Base-by-base conservation (phyloP, 2,113 vertebrate species). In the Crocuta crocuta region DNA sequence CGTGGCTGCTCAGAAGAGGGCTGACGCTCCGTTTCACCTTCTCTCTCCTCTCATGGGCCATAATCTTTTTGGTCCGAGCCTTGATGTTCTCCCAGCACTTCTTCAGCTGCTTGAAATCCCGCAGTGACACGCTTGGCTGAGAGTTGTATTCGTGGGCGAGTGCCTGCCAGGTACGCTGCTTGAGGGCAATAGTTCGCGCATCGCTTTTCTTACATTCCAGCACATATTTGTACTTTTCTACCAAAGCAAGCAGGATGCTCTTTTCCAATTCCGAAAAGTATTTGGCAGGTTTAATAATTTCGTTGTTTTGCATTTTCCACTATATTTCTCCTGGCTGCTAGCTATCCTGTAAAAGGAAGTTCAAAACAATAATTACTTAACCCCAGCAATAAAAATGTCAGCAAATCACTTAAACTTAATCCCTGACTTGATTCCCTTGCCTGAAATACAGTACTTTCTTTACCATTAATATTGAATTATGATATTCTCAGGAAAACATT, bases 51-150 rank as follows among this genome's bases (percentile, higher is more conserved):
- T 99, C 99, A 96, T 99, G 99, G 95, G 99, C 99, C 99, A 99
- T 99, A 97, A 99, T 99, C 98, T 99, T 99, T 99, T 99, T 99
- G 98, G 99, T 99, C 99, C 99, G 98, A 96, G 99, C 99, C 97
- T 99, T 99, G 98, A 99, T 99, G 98, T 99, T 99, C 97, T 99
- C 99, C 99, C 99, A 99, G 97, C 99, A 99, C 99, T 99, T 99
- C 98, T 99, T 99, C 80, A 99, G 97, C 96, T 99, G 99, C 93
- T 99, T 99, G 98, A 99, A 99, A 97, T 99, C 99, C 97, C 99
- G 98, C 78, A 99, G 98, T 0, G 99, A 99, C 0, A 99, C 99
- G 0, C 99, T 99, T 0, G 99, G 99, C 97, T 99, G 99, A 1
- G 99, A 99, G 89, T 99, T 99, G 26, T 99, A 99, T 16, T 99